Conservation (phyloP, 1,140 invertebrate species). For the Hyles vespertilio region DNA sequence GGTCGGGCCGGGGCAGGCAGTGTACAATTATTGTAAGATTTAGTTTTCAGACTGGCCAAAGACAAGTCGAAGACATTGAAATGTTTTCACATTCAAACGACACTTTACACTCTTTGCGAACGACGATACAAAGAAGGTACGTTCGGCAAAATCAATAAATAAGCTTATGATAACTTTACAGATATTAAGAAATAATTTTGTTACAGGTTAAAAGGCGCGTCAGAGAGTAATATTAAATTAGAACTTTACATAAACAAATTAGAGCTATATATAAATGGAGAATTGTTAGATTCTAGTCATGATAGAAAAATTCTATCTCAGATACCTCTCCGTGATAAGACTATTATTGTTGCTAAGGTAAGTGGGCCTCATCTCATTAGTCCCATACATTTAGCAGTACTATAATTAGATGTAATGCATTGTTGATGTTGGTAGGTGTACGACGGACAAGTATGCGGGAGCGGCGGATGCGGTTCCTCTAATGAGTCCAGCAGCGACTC, state of each 20-base stretch:
- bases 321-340: constrained; percentile 93
- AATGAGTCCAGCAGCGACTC: constrained; percentile 90
- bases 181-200: constrained; percentile 7
- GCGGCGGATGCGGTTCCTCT: constrained; percentile 67
- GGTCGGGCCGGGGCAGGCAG: constrained; percentile 94
- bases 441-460: constrained; percentile 64
- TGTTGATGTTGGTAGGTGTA: constrained; percentile 39
- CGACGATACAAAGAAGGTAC: constrained; percentile 65
- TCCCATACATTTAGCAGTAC: neutral
- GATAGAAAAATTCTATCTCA: constrained; percentile 93
- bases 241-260: constrained; percentile 92
- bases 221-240: constrained; percentile 84
- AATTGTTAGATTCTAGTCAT: constrained; percentile 90
- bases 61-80: constrained; percentile 95
- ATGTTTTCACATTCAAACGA: constrained; percentile 96
- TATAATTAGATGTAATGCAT: constrained; percentile 1
- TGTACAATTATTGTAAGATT: constrained; percentile 91
- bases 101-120: constrained; percentile 87
- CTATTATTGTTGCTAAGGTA: constrained; percentile 91
- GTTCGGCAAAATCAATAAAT: neutral
- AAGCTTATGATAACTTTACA: neutral
- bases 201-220: constrained; percentile 81
- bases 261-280: constrained; percentile 93
- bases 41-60: constrained; percentile 86
- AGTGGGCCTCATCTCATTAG: neutral